Conservation (phyloP, 2,888 invertebrate genomes). For the Perizoma flavofasciatum region DNA sequence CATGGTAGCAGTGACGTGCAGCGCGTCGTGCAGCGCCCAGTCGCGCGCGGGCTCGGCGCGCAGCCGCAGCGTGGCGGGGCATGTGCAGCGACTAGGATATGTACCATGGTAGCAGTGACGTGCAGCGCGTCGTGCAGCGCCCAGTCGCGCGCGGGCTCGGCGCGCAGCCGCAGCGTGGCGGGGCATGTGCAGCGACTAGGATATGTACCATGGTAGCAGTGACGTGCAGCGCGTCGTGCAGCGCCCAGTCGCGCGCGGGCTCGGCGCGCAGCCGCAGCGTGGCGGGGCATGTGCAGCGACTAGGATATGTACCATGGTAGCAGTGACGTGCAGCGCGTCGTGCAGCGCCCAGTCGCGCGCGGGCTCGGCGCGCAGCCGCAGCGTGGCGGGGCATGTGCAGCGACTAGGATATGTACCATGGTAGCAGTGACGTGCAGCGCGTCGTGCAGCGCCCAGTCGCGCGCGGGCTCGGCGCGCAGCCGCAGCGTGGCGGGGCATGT, state of each 20-base stretch:
- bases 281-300: conserved; percentile 64
- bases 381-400: conserved; percentile 61
- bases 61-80: conserved; percentile 48
- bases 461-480: conserved; percentile 51
- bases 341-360: conserved; percentile 53
- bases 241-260: conserved; percentile 52
- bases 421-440: conserved; percentile 36
- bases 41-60: conserved; percentile 49
- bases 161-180: conserved; percentile 49
- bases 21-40: conserved; percentile 50
- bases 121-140: conserved; percentile 40
- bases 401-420: conserved; percentile 38
- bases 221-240: conserved; percentile 40
- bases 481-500: conserved; percentile 55
- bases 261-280: conserved; percentile 50
- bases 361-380: conserved; percentile 52
- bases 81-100: conserved; percentile 59
- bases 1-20: conserved; percentile 35
- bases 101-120: conserved; percentile 35
- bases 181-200: conserved; percentile 62
- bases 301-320: conserved; percentile 23
- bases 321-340: conserved; percentile 36
- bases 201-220: conserved; percentile 30
- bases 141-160: conserved; percentile 53
- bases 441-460: conserved; percentile 50